These are phyloP conservation scores for Eriosoma lanigerum DNA, from an alignment of 1,140 invertebrate genomes.

Conservation along the genomic window DNA sequence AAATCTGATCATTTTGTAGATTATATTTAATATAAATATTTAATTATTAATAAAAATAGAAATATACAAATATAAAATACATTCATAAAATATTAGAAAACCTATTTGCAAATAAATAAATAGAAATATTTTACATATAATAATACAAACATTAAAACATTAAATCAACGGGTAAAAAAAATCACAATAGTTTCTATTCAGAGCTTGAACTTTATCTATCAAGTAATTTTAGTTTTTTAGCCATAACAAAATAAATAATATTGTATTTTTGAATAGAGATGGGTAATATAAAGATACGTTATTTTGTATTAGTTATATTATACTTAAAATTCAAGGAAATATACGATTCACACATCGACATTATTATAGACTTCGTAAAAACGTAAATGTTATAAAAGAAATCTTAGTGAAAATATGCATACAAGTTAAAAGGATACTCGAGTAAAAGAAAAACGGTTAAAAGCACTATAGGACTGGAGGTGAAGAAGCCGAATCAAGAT, in stretches of 20 bases:
- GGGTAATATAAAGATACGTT: background rate
- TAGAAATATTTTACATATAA: too few relatives aligned
- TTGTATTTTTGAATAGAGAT: background rate
- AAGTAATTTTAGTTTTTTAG: background rate
- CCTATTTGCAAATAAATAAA: too few relatives aligned
- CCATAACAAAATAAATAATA: background rate
- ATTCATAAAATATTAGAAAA: too few relatives aligned
- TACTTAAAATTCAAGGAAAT: background rate
- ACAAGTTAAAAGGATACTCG: conserved; percentile 34
- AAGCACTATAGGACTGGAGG: conserved; percentile 5
- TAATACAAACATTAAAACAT: too few relatives aligned
- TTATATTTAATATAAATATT: too few relatives aligned
- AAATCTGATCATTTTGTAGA: too few relatives aligned
- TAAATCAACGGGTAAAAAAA: too few relatives aligned
- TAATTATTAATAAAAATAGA: too few relatives aligned
- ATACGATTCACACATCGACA: background rate
- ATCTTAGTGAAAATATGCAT: conserved; percentile 20
- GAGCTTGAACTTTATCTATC: too few relatives aligned
- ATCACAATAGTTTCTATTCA: too few relatives aligned
- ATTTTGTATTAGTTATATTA: background rate
- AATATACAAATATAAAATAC: too few relatives aligned
- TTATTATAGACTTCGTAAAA: background rate
- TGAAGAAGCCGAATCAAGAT: conserved; percentile 49
- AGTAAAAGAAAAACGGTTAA: conserved; percentile 29
- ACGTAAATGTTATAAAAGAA: conserved; percentile 8